phyloP scores from a whole-genome alignment of 2,797 vertebrate species.

The Oryzias dopingdopingensis region DNA sequence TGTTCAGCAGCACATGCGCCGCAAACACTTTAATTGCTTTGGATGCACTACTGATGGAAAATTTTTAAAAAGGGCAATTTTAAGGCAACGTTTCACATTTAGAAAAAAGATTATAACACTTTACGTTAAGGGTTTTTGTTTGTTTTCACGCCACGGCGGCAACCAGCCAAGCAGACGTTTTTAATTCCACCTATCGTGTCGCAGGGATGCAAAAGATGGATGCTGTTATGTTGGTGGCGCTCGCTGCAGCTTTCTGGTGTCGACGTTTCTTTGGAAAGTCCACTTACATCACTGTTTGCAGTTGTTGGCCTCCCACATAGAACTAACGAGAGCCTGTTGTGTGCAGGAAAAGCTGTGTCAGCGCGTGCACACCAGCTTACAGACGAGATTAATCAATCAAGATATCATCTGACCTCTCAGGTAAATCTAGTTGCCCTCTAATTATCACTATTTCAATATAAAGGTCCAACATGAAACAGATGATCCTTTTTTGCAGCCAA shows the following conservation, averaged over 20 bases:
- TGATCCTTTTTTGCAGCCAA: too few species aligned
- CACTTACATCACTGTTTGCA: constrained; percentile 11
- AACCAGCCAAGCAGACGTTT: too few species aligned
- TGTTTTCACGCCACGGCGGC: too few species aligned
- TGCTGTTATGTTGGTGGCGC: neutral
- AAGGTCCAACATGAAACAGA: too few species aligned
- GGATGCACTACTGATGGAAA: neutral
- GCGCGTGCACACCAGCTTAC: constrained; percentile 11
- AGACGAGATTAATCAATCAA: neutral
- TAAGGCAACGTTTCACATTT: neutral
- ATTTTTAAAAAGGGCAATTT: neutral
- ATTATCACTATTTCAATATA: too few species aligned
- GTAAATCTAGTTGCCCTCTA: too few species aligned
- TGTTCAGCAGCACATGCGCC: neutral
- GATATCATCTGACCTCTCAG: neutral
- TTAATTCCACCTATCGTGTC: too few species aligned
- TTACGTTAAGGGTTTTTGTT: too few species aligned
- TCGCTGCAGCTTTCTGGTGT: neutral
- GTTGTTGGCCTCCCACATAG: constrained; percentile 18
- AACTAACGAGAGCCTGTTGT: constrained; percentile 10
- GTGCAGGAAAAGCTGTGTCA: constrained; percentile 3
- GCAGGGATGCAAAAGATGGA: neutral
- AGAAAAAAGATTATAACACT: neutral
- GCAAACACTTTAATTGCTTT: neutral
- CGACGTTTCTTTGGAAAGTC: constrained; percentile 5